A percentile compares a stretch with the other conserved stretches of the same genome.
These are phyloP conservation scores for Synchiropus splendidus DNA, from an alignment of 2,113 vertebrate species.

Conservation along the genomic window DNA sequence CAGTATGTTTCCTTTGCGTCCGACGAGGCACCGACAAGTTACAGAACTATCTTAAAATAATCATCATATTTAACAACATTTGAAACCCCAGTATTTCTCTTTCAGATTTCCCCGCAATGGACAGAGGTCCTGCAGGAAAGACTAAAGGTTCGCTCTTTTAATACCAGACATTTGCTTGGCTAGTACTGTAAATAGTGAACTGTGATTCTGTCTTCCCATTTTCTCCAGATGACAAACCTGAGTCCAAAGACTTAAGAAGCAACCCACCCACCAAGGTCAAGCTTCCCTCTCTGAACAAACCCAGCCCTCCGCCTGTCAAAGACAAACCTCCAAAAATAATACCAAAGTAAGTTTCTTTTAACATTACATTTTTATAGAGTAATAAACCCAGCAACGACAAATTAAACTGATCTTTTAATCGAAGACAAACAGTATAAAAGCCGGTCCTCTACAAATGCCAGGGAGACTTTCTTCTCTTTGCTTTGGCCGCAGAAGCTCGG, in stretches of 20 bases:
- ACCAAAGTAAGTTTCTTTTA: constrained; percentile 60
- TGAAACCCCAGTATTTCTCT: too few species aligned
- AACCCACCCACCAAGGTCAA: constrained; percentile 64
- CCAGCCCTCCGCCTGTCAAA: constrained; percentile 58
- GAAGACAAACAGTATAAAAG: not conserved
- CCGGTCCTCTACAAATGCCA: constrained; percentile 31
- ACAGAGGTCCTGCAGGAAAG: constrained; percentile 46
- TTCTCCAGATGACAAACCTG: constrained; percentile 59
- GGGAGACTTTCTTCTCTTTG: constrained; percentile 32
- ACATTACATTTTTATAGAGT: too few species aligned
- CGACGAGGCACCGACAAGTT: too few species aligned
- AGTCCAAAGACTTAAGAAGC: constrained; percentile 57
- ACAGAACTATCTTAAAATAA: too few species aligned
- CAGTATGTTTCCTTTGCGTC: too few species aligned
- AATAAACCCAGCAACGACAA: not conserved
- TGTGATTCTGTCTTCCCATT: not conserved
- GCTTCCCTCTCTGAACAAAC: constrained; percentile 46
- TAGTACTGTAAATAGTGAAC: not conserved
- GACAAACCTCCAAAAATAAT: constrained; percentile 54
- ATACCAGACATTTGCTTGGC: not conserved
- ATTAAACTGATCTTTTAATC: constrained; percentile 10
- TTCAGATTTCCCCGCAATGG: constrained; percentile 49
- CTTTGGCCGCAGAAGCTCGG: constrained; percentile 22
- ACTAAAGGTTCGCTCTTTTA: constrained; percentile 42
- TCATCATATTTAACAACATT: too few species aligned